A percentile compares a stretch with the other conserved stretches of the same genome.
Conservation (phyloP, 2,113 vertebrate species). For the Gobio gobio region DNA sequence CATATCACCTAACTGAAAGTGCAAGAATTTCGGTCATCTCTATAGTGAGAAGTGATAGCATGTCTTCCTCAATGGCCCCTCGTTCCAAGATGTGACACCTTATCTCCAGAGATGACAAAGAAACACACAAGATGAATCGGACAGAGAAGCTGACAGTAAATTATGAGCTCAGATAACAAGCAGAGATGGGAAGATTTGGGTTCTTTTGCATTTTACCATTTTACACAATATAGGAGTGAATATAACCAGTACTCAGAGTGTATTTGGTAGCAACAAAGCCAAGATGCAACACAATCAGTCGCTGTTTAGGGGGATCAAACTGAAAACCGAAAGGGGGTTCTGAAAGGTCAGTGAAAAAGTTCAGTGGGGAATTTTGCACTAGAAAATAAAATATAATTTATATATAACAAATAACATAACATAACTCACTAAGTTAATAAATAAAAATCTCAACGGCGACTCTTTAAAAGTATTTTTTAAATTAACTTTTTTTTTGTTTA, state of each 20-base stretch:
- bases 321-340: background rate
- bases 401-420: too few species aligned
- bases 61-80: slow-evolving; percentile 55
- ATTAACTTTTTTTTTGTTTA: too few species aligned
- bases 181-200: slow-evolving; percentile 49
- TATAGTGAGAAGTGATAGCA: slow-evolving; percentile 37
- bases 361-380: background rate
- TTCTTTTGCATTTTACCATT: slow-evolving; percentile 46
- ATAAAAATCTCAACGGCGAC: too few species aligned
- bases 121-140: slow-evolving; percentile 61
- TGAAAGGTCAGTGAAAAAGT: background rate
- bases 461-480: too few species aligned
- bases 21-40: slow-evolving; percentile 44
- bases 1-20: slow-evolving; percentile 47
- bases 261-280: background rate
- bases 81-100: slow-evolving; percentile 60
- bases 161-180: slow-evolving; percentile 68
- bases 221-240: background rate
- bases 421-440: too few species aligned
- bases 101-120: slow-evolving; percentile 64
- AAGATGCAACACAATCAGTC: background rate
- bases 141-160: slow-evolving; percentile 60
- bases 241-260: background rate
- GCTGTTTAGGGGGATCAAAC: background rate
- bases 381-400: too few species aligned